These are phyloP conservation scores for Drosophila pseudotakahashii DNA, from an alignment of 2,888 invertebrate genomes.

Conservation along the genomic window DNA sequence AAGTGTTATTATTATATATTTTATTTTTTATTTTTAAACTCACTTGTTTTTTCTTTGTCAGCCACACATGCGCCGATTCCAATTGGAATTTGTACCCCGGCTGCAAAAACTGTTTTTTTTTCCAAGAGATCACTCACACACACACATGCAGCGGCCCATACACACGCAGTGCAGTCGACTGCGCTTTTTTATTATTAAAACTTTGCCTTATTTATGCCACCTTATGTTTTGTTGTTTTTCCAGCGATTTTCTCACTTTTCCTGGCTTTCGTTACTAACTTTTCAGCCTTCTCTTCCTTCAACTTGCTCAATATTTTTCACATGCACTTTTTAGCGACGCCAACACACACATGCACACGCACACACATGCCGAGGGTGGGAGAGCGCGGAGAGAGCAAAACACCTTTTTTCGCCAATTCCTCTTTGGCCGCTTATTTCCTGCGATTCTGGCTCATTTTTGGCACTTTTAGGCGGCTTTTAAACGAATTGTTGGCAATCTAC, in stretches of 20 bases:
- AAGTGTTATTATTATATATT: no score
- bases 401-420: conserved; percentile 56
- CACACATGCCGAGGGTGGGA: conserved; percentile 7
- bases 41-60: conserved; percentile 7
- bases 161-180: conserved; percentile 29
- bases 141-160: conserved; percentile 10
- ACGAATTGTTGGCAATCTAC: conserved; percentile 5
- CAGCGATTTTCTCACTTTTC: conserved; percentile 9
- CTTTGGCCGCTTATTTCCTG: conserved; percentile 45
- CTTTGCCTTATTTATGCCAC: neutral
- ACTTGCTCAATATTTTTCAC: conserved; percentile 18
- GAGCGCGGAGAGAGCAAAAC: neutral
- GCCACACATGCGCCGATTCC: conserved; percentile 67
- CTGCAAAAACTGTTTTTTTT: conserved; percentile 40
- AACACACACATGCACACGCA: conserved; percentile 16
- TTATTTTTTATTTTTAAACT: neutral
- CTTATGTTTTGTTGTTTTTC: conserved; percentile 1
- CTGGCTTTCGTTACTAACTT: neutral
- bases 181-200: neutral
- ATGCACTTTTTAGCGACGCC: conserved; percentile 38
- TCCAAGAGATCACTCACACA: conserved; percentile 18
- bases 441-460: conserved; percentile 9
- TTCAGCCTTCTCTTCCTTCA: neutral
- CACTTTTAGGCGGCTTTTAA: conserved; percentile 11
- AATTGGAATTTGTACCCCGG: conserved; percentile 77